Evolutionary conservation across 2,888 invertebrate genomes (phyloP), one percentile per base, ranked within the genome.

Genomic region (Catocala sponsa): DNA sequence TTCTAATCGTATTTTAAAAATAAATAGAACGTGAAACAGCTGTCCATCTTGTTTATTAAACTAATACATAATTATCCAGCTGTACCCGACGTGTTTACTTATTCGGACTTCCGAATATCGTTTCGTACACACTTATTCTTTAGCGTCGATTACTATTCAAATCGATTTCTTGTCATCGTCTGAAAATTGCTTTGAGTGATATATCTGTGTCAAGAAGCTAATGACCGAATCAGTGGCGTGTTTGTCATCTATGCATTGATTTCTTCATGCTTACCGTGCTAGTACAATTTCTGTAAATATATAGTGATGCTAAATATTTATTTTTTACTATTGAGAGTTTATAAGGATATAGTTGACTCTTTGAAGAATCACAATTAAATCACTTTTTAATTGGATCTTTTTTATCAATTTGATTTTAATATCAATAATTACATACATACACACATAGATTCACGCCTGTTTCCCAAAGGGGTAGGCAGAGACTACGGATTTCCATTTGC

Each of bases 131-230:
- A 58, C 32, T 33, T 59, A 58, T 69, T 66, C 48, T 54, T 63
- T 57, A 52, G 56, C 58, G 62, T 64, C 69, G 59, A 67, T 70
- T 67, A 65, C n/a, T 64, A 65, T 72, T 61, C 63, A 63, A 75
- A 75, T 72, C 51, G 56, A 53, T 70, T 74, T 74, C 70, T 74
- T 74, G 54, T 68, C 51, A 60, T 42, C 55, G 33, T 55, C 41
- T 54, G 52, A 64, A 67, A 65, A 70, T 66, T 70, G 66, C 59
- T 66, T 55, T 55, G 59, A 59, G 60, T 75, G 62, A 70, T 65
- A 63, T 67, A 75, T 74, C 60, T 70, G 44, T 74, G 74, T 68
- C 74, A 73, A 65, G 63, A 72, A 68, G 76, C 51, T 75, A 70
- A 70, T 72, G 73, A 69, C 69, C 73, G 72, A 65, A 63, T 66